Percentiles rank a stretch among this genome's conserved stretches.
These are phyloP conservation scores for Brachionus calyciflorus DNA, from an alignment of 1,140 invertebrate genomes.

Conservation along the genomic window DNA sequence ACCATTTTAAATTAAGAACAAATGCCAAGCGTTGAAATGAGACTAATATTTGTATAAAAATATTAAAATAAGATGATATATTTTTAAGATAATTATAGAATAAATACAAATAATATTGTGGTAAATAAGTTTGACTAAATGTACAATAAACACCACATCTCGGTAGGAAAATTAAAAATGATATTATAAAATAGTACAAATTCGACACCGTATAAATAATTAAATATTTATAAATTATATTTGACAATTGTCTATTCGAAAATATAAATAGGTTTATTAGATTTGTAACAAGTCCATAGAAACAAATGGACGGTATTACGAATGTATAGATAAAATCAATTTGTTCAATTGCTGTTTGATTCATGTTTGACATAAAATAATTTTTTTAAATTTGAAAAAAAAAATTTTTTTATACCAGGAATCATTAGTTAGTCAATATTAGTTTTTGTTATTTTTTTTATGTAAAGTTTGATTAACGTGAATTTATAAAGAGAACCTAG, in stretches of 20 bases:
- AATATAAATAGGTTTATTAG: background rate
- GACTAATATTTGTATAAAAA: background rate
- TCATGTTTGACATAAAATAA: too few relatives aligned
- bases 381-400: too few relatives aligned
- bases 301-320: background rate
- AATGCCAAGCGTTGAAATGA: background rate
- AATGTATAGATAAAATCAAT: slow-evolving; percentile 15
- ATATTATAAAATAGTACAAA: background rate
- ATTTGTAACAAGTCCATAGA: background rate
- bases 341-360: too few relatives aligned
- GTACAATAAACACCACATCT: background rate
- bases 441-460: too few relatives aligned
- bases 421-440: too few relatives aligned
- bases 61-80: background rate
- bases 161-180: slow-evolving; percentile 12
- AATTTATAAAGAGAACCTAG: too few relatives aligned
- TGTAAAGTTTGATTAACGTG: too few relatives aligned
- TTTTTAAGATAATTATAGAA: slow-evolving; percentile 22
- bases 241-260: background rate
- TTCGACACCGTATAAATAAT: background rate
- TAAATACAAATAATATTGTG: background rate
- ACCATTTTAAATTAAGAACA: background rate
- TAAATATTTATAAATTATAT: slow-evolving; percentile 12
- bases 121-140: background rate
- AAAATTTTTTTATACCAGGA: too few relatives aligned